Base-by-base conservation (phyloP, 2,888 invertebrate genomes). In the Himalopsyche kuldschensis region DNA sequence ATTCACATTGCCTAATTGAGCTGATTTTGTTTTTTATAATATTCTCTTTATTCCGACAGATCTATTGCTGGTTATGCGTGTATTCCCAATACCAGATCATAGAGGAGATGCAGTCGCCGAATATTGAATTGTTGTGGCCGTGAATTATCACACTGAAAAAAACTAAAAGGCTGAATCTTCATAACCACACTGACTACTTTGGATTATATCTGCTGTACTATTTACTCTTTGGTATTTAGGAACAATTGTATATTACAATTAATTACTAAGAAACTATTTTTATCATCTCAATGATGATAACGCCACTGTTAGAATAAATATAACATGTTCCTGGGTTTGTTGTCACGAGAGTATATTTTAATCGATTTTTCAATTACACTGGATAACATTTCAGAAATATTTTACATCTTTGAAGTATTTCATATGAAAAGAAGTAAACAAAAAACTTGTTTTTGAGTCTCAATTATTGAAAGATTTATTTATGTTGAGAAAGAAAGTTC, bases 51-150 rank as follows among this genome's bases (percentile, higher is more conserved):
- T 87, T 83, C 87, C 94, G 94, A 85, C 91, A 97, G 97, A 93
- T 95, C 30, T 97, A 97, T 88, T 97, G 96, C 88, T 96, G 96
- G 95, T 89, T 97, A 31, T 96, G 96, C 85, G 96, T 97, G 0
- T 94, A 94, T 87, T 97, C 97, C 0, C 95, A 96, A 88, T 97
- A 97, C 89, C 95, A 96, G 91, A 92, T 96, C 81, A 95, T 96
- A 88, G 92, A 95, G 87, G 92, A 95, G 86, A 92, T 96, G 90
- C 97, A 97, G 88, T 96, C 96, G 81, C 97, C 97, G 4, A 96
- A 97, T 88, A 97, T 97, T 88, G 96, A 97, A 89, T 93, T 97
- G 63, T 90, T 96, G 86, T 87, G 84, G 84, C 86, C 86, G 11
- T 86, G 82, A 84, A 84, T 32, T 15, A 17, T 32, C 35, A 15